Conservation (phyloP, 2,888 invertebrate genomes). For the Chironomus tentans region DNA sequence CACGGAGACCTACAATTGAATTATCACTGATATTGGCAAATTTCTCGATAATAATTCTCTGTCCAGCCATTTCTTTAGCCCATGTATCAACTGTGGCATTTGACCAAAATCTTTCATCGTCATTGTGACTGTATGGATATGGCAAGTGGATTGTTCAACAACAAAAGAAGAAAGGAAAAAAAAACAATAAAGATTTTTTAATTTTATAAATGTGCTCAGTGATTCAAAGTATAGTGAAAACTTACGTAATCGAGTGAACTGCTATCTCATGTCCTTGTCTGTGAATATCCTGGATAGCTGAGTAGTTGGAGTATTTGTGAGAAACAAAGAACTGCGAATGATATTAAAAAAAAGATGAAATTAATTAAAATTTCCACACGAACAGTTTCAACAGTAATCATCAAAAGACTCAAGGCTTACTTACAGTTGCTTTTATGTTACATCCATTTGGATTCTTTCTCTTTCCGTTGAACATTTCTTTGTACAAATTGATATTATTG, state of each 20-base stretch:
- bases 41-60: conserved; percentile 83
- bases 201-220: not conserved
- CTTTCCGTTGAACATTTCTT: conserved; percentile 81
- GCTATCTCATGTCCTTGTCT: conserved; percentile 90
- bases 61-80: conserved; percentile 93
- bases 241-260: conserved; percentile 88
- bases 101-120: conserved; percentile 87
- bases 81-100: conserved; percentile 86
- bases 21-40: conserved; percentile 84
- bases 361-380: conserved; percentile 7
- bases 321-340: conserved; percentile 63
- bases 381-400: not conserved
- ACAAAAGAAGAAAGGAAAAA: not conserved
- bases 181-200: not conserved
- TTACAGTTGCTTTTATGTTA: conserved; percentile 72
- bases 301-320: conserved; percentile 89
- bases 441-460: conserved; percentile 90
- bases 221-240: conserved; percentile 31
- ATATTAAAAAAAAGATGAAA: not conserved
- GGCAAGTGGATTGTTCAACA: not conserved
- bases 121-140: conserved; percentile 60
- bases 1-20: conserved; percentile 83
- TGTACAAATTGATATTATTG: conserved; percentile 88
- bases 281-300: conserved; percentile 84
- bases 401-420: not conserved